Base-by-base conservation (phyloP, 2,113 vertebrate genomes). In the Coracopsis vasa region DNA sequence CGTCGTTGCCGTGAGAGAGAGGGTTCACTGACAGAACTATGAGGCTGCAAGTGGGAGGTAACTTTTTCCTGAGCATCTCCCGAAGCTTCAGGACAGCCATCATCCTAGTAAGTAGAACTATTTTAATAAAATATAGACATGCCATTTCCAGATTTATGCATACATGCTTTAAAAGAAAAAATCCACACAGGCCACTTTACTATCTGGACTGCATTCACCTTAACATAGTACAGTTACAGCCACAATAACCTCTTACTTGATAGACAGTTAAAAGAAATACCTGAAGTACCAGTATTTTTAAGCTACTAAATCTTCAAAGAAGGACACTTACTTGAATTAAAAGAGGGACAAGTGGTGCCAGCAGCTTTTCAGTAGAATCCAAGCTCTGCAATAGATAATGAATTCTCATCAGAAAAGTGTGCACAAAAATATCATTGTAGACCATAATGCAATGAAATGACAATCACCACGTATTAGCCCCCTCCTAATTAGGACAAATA, bases 311-410 rank as follows among this genome's bases (percentile, higher is more conserved):
- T 16, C 24, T 86, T 73, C 79, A 65, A 90, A 67, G 56, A 35
- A 69, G 50, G 54, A 61, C 54, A 88, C 97, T 98, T 96, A 99
- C 97, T 88, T 91, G 71, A 92, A 93, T 80, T 91, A 75, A 62
- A 53, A 97, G 81, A 94, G 97, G 95, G 94, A 97, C 84, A 81
- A 98, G 96, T 0, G 98, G 97, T 91, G 97, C 97, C 39, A 98
- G 95, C 27, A 99, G 96, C 83, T 98, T 98, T 80, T 99, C 98
- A 78, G 98, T 98, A 56, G 98, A 98, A 95, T 98, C 98, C 85
- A 99, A 97, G 66, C 60, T 97, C 98, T 99, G 62, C 23, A 96
- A 97, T 62, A 41, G 84, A 85, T 80, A 85, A 82, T 39, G 39
- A 51, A 44, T 93, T 94, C 75, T 95, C 78, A 80, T 86, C 23